phyloP scores from a whole-genome alignment of 1,140 invertebrate genomes.

The Lordiphosa stackelbergi region DNA sequence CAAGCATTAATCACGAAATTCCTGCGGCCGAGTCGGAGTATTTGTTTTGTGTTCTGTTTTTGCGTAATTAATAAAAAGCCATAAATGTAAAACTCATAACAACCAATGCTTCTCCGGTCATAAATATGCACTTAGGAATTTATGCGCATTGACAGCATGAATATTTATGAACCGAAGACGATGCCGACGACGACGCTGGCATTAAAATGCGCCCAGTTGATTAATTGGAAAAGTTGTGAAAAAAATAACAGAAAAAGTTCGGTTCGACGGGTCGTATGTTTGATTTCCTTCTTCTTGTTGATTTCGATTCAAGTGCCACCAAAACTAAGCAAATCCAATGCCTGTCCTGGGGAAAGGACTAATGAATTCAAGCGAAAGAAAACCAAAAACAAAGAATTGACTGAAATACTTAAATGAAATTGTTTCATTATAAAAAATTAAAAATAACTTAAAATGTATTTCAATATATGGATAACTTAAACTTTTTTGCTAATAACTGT shows the following conservation, averaged over 20 bases:
- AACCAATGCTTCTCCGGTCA: constrained; percentile 29
- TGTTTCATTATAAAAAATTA: constrained; percentile 61
- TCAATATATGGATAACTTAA: constrained; percentile 40
- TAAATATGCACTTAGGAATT: constrained; percentile 61
- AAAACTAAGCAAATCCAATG: constrained; percentile 66
- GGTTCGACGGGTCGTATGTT: constrained; percentile 16
- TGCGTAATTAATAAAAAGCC: constrained; percentile 42
- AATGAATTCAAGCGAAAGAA: constrained; percentile 17
- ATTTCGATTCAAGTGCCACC: constrained; percentile 17
- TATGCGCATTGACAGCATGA: constrained; percentile 50
- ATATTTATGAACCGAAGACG: constrained; percentile 54
- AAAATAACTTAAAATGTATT: constrained; percentile 47
- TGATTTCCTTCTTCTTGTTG: constrained; percentile 7
- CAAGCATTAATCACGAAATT: constrained; percentile 18
- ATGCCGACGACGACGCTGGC: constrained; percentile 13
- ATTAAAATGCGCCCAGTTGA: constrained; percentile 54
- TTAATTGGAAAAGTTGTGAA: constrained; percentile 58
- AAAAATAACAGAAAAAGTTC: constrained; percentile 3
- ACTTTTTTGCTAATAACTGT: constrained; percentile 59
- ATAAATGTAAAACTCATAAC: constrained; percentile 52
- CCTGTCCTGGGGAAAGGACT: constrained; percentile 30
- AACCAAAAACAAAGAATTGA: constrained; percentile 28
- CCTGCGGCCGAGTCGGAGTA: constrained; percentile 17
- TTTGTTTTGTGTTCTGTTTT: constrained; percentile 21
- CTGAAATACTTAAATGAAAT: constrained; percentile 70